Conservation (phyloP, 2,113 vertebrate genomes). For the Dasyornis broadbenti region DNA sequence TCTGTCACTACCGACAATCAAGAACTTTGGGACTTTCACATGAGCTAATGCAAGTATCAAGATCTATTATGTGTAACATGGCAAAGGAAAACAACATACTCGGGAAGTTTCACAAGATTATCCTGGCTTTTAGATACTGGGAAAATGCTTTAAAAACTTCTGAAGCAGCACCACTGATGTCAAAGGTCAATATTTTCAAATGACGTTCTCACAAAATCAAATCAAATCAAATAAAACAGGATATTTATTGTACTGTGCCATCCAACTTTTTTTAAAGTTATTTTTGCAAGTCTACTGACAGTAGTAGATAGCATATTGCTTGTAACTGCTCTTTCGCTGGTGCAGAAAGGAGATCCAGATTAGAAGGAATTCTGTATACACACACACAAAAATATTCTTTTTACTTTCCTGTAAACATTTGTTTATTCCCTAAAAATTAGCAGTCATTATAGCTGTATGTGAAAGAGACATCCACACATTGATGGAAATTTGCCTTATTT, state of each 20-base stretch:
- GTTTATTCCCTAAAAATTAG: neutral
- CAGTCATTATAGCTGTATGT: neutral
- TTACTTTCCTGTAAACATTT: neutral
- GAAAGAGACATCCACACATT: neutral
- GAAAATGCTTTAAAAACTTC: neutral
- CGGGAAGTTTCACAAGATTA: neutral
- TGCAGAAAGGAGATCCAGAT: neutral
- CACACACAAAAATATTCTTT: neutral
- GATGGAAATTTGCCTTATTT: neutral
- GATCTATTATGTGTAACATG: neutral
- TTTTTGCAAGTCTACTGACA: neutral
- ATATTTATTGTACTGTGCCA: neutral
- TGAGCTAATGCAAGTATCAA: neutral
- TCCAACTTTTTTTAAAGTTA: neutral
- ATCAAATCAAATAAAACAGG: neutral
- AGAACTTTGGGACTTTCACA: neutral
- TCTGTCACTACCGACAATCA: neutral
- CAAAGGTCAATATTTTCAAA: constrained; percentile 11
- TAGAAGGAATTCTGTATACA: neutral
- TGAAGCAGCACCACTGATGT: neutral
- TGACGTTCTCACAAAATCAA: neutral
- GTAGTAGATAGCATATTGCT: neutral
- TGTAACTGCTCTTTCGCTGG: neutral
- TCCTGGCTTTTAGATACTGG: neutral
- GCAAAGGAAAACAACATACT: neutral